Conservation (phyloP, 2,797 vertebrate genomes). For the Hippocampus kuda region DNA sequence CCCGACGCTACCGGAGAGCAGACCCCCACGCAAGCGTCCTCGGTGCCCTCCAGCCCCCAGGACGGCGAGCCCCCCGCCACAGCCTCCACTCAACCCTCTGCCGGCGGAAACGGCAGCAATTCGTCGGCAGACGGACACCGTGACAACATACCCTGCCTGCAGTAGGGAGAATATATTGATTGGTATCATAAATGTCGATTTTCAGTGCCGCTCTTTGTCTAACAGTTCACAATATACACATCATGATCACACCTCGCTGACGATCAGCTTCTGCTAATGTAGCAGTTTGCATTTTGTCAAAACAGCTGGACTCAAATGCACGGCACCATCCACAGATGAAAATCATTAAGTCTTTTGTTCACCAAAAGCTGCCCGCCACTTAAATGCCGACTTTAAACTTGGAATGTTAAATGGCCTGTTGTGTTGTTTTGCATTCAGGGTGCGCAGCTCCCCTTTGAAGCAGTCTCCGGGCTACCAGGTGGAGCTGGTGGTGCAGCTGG, state of each 20-base stretch:
- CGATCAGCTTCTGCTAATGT: too few species aligned
- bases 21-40: conserved; percentile 71
- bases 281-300: too few species aligned
- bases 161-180: conserved; percentile 60
- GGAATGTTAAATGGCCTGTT: conserved; percentile 3
- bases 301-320: too few species aligned
- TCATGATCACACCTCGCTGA: too few species aligned
- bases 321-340: too few species aligned
- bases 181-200: background rate
- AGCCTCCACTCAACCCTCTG: conserved; percentile 69
- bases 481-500: conserved; percentile 91
- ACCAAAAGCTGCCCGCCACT: too few species aligned
- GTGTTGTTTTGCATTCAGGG: conserved; percentile 65
- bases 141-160: conserved; percentile 90
- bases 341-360: too few species aligned
- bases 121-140: conserved; percentile 82
- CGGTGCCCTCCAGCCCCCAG: conserved; percentile 74
- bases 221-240: too few species aligned
- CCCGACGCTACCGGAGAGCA: conserved; percentile 79
- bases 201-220: background rate
- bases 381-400: too few species aligned
- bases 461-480: conserved; percentile 94
- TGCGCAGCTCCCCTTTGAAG: conserved; percentile 87
- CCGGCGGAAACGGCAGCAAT: conserved; percentile 67
- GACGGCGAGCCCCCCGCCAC: conserved; percentile 60